Conservation (phyloP, 2,797 vertebrate genomes). For the Lophotriccus pileatus region DNA sequence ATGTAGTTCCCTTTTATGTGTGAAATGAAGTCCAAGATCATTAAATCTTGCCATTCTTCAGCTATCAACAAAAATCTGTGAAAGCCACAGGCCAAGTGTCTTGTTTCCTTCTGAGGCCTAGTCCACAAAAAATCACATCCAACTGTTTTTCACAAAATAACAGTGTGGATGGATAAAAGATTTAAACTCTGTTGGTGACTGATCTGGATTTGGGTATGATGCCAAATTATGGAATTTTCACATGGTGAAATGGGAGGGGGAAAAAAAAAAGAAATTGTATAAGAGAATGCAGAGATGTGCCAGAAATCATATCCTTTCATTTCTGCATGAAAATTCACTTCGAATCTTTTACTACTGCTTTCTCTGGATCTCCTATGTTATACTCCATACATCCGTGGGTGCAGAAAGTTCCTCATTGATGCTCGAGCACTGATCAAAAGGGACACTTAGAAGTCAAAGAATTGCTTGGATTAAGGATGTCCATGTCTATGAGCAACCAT, state of each 20-base stretch:
- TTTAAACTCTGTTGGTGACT: background rate
- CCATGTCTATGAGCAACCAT: background rate
- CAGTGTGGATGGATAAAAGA: background rate
- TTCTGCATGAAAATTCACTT: background rate
- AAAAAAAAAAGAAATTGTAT: background rate
- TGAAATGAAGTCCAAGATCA: slow-evolving; percentile 4
- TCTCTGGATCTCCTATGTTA: background rate
- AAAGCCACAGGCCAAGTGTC: background rate
- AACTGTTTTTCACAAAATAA: background rate
- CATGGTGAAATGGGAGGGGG: background rate
- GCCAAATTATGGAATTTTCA: background rate
- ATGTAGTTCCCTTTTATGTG: background rate
- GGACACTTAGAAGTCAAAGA: background rate
- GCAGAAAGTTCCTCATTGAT: background rate
- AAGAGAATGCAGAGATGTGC: background rate
- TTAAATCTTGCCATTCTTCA: slow-evolving; percentile 33
- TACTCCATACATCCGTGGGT: fast-evolving
- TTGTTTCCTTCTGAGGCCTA: slow-evolving; percentile 22
- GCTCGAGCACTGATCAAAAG: background rate
- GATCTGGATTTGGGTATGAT: background rate
- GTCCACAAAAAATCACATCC: background rate
- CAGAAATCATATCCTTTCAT: background rate
- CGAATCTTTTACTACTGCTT: background rate
- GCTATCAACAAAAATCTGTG: slow-evolving; percentile 15
- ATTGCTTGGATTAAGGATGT: background rate